Base-by-base conservation (phyloP, 2,888 invertebrate genomes). In the Drosophila monieri region DNA sequence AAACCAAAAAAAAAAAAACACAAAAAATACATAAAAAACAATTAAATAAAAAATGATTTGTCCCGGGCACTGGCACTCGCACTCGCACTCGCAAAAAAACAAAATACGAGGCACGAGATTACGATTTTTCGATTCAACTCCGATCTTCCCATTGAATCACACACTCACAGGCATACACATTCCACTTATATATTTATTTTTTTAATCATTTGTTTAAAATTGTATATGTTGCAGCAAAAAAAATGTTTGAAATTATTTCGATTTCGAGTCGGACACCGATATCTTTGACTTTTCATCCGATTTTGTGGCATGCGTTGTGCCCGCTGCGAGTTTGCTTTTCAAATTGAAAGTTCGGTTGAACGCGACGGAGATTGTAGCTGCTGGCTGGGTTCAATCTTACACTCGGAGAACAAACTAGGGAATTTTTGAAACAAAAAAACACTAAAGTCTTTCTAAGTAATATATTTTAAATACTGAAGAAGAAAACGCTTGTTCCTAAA, bases 1-100 rank as follows among this genome's bases (percentile, higher is more conserved):
- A 60, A 27, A 44, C 25, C 58, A 58, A 59, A n/a, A 21, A 37
- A 30, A n/a, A n/a, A n/a, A n/a, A n/a, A n/a, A n/a, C n/a, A 39
- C 57, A 37, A 35, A 56, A 18, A 32, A 14, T 25, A n/a, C 8
- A 21, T 6, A 43, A 43, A 27, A 30, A 14, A 9, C 21, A 49
- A 30, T 32, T n/a, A 47, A 47, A 55, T 32, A 14, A 47, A 47
- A 32, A 35, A 35, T 15, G n/a, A 53, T 35, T 35, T 35, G 35
- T 35, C n/a, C 35, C 35, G 35, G 25, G 53, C 35, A 41, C 21
- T 53, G 25, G 14, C 37, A 51, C 35, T 35, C 6, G 35, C 35
- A 41, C 21, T 53, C 15, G 14, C 37, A 51, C 35, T 35, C 6
- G 35, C 35, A n/a, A 18, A 18, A 18, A 18, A 3, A 51, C 14